Evolutionary conservation across 2,888 invertebrate species (phyloP), one percentile per base, ranked within the genome.

Genomic region (Hofmannophila pseudospretella): DNA sequence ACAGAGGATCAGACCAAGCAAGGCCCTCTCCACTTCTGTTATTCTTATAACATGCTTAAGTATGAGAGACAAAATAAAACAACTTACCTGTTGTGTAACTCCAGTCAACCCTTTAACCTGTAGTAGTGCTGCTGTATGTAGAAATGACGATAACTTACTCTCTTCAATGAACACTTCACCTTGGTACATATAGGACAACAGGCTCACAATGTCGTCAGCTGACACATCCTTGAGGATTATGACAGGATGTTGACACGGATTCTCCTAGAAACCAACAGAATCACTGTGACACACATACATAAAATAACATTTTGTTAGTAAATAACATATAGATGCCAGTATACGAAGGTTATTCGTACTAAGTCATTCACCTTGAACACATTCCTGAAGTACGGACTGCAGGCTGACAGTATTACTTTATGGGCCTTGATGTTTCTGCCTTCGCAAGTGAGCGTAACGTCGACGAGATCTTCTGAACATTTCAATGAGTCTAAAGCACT

Each of bases 351-450:
- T 78, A 80, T 73, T 67, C 71, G 68, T 73, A 68, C 76, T 76
- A 72, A 85, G 82, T 80, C 78, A 84, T 79, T 86, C 75, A 91
- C 92, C 89, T 91, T 91, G 84, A 92, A 92, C 67, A 92, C 90
- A 74, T 89, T 90, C 69, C 92, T 89, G 81, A 93, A 92, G 84
- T 92, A 93, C 54, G 92, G 91, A 68, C 92, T 92, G 79, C 92
- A 92, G 48, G 92, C 92, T 57, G 92, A 92, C 68, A 93, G 79
- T 68, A 93, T 91, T 63, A 93, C 90, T 88, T 92, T 92, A 67
- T 93, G 92, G 54, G 92, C 92, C 85, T 91, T 91, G 69, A 92
- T 89, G 68, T 89, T 90, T 70, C 88, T 88, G 53, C 92, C 92
- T 76, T 92, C 92, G 69, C 92, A 92, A 56, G 91, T 91, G 60